These are phyloP conservation scores for Acromyrmex echinatior DNA, from an alignment of 1,140 invertebrate genomes.

Conservation along the genomic window DNA sequence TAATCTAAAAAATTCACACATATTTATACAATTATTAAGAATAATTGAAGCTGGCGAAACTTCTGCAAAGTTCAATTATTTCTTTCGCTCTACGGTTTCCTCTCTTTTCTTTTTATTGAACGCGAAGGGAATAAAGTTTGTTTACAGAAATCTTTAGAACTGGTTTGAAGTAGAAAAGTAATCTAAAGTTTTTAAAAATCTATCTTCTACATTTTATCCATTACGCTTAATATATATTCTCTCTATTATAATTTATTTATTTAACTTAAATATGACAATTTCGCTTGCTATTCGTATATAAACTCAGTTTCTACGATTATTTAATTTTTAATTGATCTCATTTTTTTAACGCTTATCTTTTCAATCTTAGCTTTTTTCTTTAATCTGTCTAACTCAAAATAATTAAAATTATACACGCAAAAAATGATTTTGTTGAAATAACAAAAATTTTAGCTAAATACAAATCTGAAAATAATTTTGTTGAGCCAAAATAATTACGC, in stretches of 20 bases:
- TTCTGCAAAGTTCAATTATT: constrained; percentile 9
- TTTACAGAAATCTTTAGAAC: constrained; percentile 14
- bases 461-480: too few relatives aligned
- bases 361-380: neutral
- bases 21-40: constrained; percentile 20
- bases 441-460: too few relatives aligned
- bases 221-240: neutral
- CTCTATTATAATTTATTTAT: constrained; percentile 4
- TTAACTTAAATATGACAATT: neutral
- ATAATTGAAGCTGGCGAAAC: neutral
- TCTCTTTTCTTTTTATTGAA: constrained; percentile 16
- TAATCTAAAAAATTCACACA: neutral
- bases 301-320: neutral
- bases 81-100: neutral
- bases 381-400: neutral
- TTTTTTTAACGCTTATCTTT: neutral
- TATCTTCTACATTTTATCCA: neutral
- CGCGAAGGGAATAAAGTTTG: neutral
- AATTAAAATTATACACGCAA: neutral
- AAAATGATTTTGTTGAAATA: too few relatives aligned
- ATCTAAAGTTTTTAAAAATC: constrained; percentile 24
- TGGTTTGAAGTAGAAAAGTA: neutral
- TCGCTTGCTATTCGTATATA: neutral
- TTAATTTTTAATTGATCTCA: neutral
- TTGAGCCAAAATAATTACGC: too few relatives aligned